Evolutionary conservation across 2,888 invertebrate genomes (phyloP), one percentile per base, ranked within the genome.

Genomic region (Caenorhabditis drosophilae): DNA sequence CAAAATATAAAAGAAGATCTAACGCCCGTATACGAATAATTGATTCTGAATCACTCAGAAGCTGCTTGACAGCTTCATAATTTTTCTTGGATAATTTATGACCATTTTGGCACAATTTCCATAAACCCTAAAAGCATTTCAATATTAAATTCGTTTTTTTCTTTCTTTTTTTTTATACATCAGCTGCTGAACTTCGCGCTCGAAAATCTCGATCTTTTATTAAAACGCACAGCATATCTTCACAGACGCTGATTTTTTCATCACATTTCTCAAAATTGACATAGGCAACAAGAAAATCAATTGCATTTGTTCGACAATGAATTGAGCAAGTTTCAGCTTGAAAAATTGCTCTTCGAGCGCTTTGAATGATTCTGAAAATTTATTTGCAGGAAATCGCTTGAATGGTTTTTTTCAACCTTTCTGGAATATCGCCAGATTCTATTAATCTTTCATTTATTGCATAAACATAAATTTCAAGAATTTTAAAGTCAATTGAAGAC

Each of bases 21-120:
- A 77, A 48, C 6, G 76, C 73, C 7, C 52, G 46, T 2, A 76
- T 54, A 22, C 77, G 36, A 0, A 77, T 63, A 42, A 40, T 61
- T 35, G 63, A 34, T 18, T 71, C 69, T 1, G 57, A 20, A 40
- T 77, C 73, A 9, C 42, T 52, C 40, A 70, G 52, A 22, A 75
- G 49, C 22, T 44, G 6, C 40, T 67, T 67, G 2, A 49, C 50
- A 1, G 42, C 36, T 20, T n/a, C n/a, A 48, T 67, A 67, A 1
- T 48, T 48, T 12, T 22, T 9, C 36, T 51, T 55, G 0, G 20
- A 2, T 11, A 67, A 31, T 11, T 20, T 20, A 6, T 11, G 26
- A 11, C 31, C 38, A 15, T 49, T 11, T 4, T 23, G 11, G n/a
- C 38, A 44, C 20, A 67, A 20, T 20, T 22, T 41, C 26, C 51